phyloP scores from a whole-genome alignment of 2,113 vertebrate species.

The Tragelaphus imberbis region DNA sequence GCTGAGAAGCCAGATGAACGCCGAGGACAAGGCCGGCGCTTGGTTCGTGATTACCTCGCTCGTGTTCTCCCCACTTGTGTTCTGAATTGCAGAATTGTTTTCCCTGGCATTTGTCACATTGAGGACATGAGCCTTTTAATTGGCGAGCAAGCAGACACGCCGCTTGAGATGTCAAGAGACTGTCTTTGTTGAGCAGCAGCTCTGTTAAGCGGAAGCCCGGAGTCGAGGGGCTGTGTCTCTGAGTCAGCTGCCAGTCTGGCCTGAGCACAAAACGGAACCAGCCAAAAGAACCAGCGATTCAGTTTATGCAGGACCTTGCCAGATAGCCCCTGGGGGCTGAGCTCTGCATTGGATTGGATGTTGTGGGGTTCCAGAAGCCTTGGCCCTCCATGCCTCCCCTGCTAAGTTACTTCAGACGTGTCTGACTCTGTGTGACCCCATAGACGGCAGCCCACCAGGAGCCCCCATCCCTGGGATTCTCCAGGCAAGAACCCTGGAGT shows the following conservation, averaged over 20 bases:
- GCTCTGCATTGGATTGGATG: not conserved
- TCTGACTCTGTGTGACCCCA: no score
- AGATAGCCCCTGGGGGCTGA: not conserved
- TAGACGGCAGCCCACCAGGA: no score
- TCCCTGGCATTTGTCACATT: constrained; percentile 33
- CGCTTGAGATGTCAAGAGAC: constrained; percentile 26
- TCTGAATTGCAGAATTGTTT: constrained; percentile 40
- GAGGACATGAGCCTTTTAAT: constrained; percentile 50
- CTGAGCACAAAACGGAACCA: not conserved
- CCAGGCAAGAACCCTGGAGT: no score
- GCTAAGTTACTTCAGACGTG: no score
- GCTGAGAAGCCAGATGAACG: not conserved
- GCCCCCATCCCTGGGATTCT: no score
- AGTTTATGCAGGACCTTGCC: not conserved
- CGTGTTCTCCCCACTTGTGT: not conserved
- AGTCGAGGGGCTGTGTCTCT: not conserved
- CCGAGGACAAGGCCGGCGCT: fast-evolving
- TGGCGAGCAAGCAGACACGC: not conserved
- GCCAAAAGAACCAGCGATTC: not conserved
- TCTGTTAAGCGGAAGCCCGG: not conserved
- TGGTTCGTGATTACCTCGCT: not conserved
- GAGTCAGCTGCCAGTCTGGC: not conserved
- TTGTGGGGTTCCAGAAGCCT: not conserved
- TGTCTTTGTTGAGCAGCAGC: constrained; percentile 24
- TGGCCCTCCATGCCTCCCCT: not conserved